Base-by-base conservation (phyloP, 2,113 vertebrate genomes). In the Lampris incognitus region DNA sequence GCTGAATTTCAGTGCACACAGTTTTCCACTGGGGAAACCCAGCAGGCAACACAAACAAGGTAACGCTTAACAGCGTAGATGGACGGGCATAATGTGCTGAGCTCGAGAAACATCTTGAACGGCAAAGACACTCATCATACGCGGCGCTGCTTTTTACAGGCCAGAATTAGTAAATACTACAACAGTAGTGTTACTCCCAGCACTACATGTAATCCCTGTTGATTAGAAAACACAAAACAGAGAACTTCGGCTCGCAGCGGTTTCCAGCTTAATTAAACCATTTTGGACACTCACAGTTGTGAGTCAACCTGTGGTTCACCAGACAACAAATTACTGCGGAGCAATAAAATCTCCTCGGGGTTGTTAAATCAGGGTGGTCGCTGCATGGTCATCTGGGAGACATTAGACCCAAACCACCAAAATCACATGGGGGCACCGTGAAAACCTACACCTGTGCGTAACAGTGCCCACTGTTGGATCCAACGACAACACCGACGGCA, bases 261-360 rank as follows among this genome's bases (percentile, higher is more conserved):
- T 62, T 79, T 76, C 68, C 55, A 51, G 9, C 37, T 61, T 85
- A 78, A 7, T n/a, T 49, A 71, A 82, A 83, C 62, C 75, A 48
- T 83, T 74, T 72, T 76, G 70, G 85, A 88, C 82, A 88, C 72
- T 83, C 59, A 41, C 46, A 72, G 67, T 85, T 89, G 84, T 87
- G 78, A 90, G 77, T 83, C 74, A 88, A 85, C 84, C 81, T 92
- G 91, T 75, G 85, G 89, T 92, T 92, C 87, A 90, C 65, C 56
- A 88, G 87, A 92, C 83, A 91, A 88, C 92, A 93, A 94, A 93
- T 92, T 91, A 78, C 84, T 81, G 85, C 86, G 60, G 76, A 86
- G 76, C 87, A 88, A 87, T 94, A 91, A 93, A 93, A 87, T 82
- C 75, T 85, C 68, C 74, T 88, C 67, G 63, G 57, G 80, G 87